A percentile compares a stretch with the other conserved stretches of the same genome.
Conservation (phyloP, 2,113 vertebrate genomes). For the Austrofundulus limnaeus region DNA sequence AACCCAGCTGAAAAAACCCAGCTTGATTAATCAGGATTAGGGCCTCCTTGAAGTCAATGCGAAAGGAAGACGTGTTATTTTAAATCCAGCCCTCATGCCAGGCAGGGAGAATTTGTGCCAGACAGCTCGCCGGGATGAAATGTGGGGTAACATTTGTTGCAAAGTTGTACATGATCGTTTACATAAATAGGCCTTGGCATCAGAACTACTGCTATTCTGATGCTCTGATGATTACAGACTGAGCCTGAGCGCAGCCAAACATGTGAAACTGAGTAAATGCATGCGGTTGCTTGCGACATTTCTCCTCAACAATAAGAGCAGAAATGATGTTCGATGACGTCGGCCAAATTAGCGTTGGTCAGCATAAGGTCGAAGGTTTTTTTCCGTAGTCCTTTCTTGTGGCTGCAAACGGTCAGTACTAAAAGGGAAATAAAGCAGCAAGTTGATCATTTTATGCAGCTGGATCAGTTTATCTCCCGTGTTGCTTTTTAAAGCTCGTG, state of each 20-base stretch:
- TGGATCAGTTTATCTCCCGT: constrained; percentile 11
- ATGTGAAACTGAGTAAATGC: constrained; percentile 20
- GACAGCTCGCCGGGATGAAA: constrained; percentile 42
- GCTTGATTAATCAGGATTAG: constrained; percentile 44
- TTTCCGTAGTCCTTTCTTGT: constrained; percentile 5
- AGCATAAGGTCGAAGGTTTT: constrained; percentile 8
- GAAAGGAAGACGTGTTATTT: constrained; percentile 61
- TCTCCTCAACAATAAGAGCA: constrained; percentile 4
- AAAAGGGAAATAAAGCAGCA: constrained; percentile 23
- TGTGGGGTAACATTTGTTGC: constrained; percentile 48
- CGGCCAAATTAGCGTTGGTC: constrained; percentile 13
- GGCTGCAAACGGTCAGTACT: constrained; percentile 20
- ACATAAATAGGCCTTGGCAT: constrained; percentile 62
- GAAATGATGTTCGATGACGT: constrained; percentile 11
- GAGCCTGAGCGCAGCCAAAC: constrained; percentile 29
- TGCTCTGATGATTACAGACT: constrained; percentile 35
- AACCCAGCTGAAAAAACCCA: constrained; percentile 43
- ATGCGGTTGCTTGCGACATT: constrained; percentile 23
- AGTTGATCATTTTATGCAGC: constrained; percentile 27
- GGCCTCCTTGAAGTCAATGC: constrained; percentile 46
- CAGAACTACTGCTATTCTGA: constrained; percentile 40
- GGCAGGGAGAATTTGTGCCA: constrained; percentile 39
- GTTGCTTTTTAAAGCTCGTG: constrained; percentile 17
- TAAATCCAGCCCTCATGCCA: constrained; percentile 42
- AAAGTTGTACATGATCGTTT: constrained; percentile 59